Base-by-base conservation (phyloP, 2,888 invertebrate species). In the Cheilosia soror region DNA sequence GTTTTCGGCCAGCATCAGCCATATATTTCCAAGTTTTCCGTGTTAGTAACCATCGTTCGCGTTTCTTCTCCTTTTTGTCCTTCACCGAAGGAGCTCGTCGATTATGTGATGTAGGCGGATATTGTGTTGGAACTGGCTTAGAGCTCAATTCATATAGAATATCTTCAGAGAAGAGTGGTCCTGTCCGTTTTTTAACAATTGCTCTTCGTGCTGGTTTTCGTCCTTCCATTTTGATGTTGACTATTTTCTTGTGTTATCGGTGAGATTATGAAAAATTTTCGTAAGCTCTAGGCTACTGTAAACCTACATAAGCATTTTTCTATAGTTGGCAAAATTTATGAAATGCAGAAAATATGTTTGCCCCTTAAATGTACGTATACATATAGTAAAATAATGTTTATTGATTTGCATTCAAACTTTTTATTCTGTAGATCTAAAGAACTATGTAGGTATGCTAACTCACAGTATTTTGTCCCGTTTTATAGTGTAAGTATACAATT, bases 21-120 rank as follows among this genome's bases (percentile, higher is more conserved):
- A 97, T 97, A 92, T 97, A 97, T 89, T 96, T 94, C 97, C 97
- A 97, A 60, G 97, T 97, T 93, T 97, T 97, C 80, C 97, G 93
- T 55, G 97, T 97, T 79, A 97, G 93, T 81, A 97, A 93, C 97
- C 97, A 97, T 91, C 97, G 94, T 92, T 97, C 97, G 0, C 88
- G 87, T 25, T 89, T 89, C 73, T 90, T 90, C 44, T 89, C 89
- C 27, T 90, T 89, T 15, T 90, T 90, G 6, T 76, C 73, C 37
- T 77, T 86, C 15, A 78, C 49, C 13, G 87, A 84, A 2, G 83
- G 76, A 25, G 55, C 42, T 51, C 83, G 31, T 37, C 85, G 51
- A 73, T 87, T 80, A 82, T 88, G 49, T 55, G 51, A 27, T 5
- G 25, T 57, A 0, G 44, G 51, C 57, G 31, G 4, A 6, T 58